Evolutionary conservation across 92 coral and sea anemone genomes (phyloP), one percentile per base, ranked within the genome.

Genomic region (Micromussa lordhowensis): DNA sequence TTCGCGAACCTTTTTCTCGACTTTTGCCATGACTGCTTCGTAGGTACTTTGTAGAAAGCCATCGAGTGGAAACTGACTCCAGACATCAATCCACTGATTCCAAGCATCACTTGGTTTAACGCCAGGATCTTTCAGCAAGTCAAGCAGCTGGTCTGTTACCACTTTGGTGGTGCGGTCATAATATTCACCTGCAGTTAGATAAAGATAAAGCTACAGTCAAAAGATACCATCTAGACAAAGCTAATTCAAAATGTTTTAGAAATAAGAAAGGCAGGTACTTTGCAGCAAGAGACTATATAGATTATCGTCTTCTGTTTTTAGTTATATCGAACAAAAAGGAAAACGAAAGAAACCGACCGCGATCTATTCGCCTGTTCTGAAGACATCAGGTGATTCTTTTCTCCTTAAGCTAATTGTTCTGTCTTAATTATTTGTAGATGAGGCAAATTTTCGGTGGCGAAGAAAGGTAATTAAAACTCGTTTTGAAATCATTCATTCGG

Each of bases 41-140:
- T 74, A 64, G 44, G 85, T 81, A 83, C 91, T 88, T 76, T 82
- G 83, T 51, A 89, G 48, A 64, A 89, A 89, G 59, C 92, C 86
- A 53, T 89, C 85, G 69, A 89, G 87, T 77, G 92, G 51, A 89
- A 89, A 89, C 83, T 89, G 92, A 76, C 92, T 89, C 88, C 92
- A 89, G 75, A 89, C 26, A 58, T 84, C 89, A 77, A 84, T 84
- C 92, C 92, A 84, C 82, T 72, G 78, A 28, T 77, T 38, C 92
- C 92, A 89, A 51, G 83, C 84, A 3, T 35, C 72, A 14, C 81
- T 30, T 51, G 69, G 77, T n/a, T 84, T 34, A 58, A 51, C 55
- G 85, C 14, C 51, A 29, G 74, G 12, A 24, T 68, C 54, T 19
- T 58, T 57, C 3, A 89, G 81, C 88, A 77, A 83, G 0, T 34